These are phyloP conservation scores for Motacilla alba DNA, from an alignment of 2,113 vertebrate genomes.

Conservation along the genomic window DNA sequence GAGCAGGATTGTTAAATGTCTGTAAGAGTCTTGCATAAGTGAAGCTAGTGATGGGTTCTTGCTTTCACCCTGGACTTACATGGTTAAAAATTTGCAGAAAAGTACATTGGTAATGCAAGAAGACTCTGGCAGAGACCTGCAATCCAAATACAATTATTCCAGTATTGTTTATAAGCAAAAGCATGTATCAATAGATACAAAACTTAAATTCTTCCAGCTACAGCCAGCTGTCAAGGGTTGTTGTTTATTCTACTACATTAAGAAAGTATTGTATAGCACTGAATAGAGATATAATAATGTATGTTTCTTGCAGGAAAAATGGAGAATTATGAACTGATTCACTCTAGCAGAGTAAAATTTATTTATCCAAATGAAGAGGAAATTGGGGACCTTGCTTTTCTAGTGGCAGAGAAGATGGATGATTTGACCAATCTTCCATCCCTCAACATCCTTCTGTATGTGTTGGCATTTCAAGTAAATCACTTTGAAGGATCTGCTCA, in stretches of 20 bases:
- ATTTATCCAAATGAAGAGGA: constrained; percentile 97
- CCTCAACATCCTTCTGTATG: constrained; percentile 90
- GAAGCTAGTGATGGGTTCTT: neutral
- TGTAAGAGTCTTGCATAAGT: neutral
- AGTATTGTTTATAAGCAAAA: neutral
- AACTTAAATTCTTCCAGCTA: neutral
- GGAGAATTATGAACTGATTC: constrained; percentile 97
- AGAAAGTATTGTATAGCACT: neutral
- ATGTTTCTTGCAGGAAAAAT: constrained; percentile 85
- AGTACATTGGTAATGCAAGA: neutral
- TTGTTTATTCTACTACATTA: neutral
- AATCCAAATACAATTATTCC: neutral
- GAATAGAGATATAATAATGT: neutral
- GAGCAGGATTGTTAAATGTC: neutral
- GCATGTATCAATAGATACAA: neutral
- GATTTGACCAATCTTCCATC: constrained; percentile 67
- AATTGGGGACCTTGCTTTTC: constrained; percentile 94
- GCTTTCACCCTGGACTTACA: neutral
- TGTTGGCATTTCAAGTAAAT: constrained; percentile 90
- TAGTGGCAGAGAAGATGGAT: constrained; percentile 87
- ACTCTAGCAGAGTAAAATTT: constrained; percentile 95
- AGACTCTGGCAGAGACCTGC: neutral
- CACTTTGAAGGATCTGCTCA: constrained; percentile 11
- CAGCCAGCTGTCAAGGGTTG: neutral
- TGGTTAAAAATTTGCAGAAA: neutral